These are phyloP conservation scores for Lasiurus borealis DNA, from an alignment of 2,113 vertebrate genomes.

Conservation along the genomic window DNA sequence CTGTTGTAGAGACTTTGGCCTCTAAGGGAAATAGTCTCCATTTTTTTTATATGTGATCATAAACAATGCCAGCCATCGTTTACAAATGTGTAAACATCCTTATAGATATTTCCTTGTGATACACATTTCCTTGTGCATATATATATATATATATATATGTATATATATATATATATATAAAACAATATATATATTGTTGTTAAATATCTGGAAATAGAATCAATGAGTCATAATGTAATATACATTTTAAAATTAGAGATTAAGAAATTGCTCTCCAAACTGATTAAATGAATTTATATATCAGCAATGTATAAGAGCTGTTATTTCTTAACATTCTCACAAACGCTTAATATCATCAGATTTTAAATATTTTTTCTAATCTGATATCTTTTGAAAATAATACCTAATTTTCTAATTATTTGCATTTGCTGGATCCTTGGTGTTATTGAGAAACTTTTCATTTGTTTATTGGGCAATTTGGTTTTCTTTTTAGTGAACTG, in stretches of 20 bases:
- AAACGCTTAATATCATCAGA: neutral
- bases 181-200: neutral
- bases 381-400: constrained; percentile 2
- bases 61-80: neutral
- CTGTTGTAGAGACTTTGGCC: neutral
- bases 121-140: constrained; percentile 5
- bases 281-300: neutral
- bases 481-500: constrained; percentile 41
- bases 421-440: neutral
- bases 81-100: neutral
- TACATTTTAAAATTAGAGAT: constrained; percentile 3
- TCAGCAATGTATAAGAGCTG: neutral
- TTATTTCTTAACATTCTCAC: constrained; percentile 1
- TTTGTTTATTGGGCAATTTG: constrained; percentile 21
- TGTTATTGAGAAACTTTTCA: constrained; percentile 26
- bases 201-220: constrained; percentile 20
- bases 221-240: neutral
- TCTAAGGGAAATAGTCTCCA: constrained; percentile 14
- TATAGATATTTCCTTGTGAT: constrained; percentile 5
- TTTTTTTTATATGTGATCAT: neutral
- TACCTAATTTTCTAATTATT: constrained; percentile 30
- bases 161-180: neutral
- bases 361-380: constrained; percentile 1
- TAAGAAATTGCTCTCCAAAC: neutral
- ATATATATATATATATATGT: neutral